Base-by-base conservation (phyloP, 2,888 invertebrate species). In the Watsonalla cultraria region DNA sequence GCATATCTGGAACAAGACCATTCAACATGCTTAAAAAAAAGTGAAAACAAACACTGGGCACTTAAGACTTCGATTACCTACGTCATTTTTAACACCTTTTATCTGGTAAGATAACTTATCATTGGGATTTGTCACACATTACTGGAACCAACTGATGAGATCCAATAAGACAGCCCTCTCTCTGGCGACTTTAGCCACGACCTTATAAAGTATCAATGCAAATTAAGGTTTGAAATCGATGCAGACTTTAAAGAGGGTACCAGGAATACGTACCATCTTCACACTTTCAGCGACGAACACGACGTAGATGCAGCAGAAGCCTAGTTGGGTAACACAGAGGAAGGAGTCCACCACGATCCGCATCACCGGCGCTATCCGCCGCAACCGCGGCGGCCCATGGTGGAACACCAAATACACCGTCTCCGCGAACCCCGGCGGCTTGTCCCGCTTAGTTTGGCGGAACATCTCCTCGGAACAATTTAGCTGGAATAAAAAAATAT, bases 271-370 rank as follows among this genome's bases (percentile, higher is more conserved):
- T 59, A 95, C 96, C 93, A 95, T 93, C 83, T 95, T 92, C 58
- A 97, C 80, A 80, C 97, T 98, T 59, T 94, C 94, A 9, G 98
- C 95, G 64, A 99, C 96, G 82, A 99, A 99, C 14, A 99, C 96
- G 72, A 98, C 96, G 86, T 99, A 99, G 35, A 99, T 96, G 82
- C 98, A 98, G 84, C 99, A 99, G 89, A 99, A 99, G 57, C 99
- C 99, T 58, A 99, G 91, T 87, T 99, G 99, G n/a, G 99, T 99
- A 55, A 98, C 91, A 81, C 97, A 96, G 53, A 99, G 93, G 87
- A 98, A 98, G 11, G 93, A 73, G 84, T 98, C 97, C 58, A 98
- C 96, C 54, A 94, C 70, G 39, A 90, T 91, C 86, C 94, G 94
- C 92, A 95, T 94, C 7, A 86, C 70, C 37, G 83, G 85, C 0